Evolutionary conservation across 2,797 vertebrate species (phyloP), one percentile per base, ranked within the genome.

Genomic region (Peromyscus attwateri): DNA sequence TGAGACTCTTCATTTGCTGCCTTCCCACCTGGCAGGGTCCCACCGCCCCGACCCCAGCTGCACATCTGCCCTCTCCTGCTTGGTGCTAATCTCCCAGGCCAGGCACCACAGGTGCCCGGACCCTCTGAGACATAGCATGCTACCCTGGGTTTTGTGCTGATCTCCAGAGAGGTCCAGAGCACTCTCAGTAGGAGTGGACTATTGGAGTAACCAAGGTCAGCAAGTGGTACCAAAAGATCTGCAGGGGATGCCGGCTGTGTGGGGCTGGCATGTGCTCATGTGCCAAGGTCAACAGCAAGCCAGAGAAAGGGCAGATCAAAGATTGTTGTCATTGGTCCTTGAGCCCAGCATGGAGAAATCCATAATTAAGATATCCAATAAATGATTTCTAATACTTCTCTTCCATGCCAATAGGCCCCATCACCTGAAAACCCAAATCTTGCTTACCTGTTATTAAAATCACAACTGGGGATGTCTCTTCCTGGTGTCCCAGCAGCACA

Each of bases 401-500:
- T 95, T 94, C 87, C 81, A 84, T 92, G 70, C 89, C 92, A 92
- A 68, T 70, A 89, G 87, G 62, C 87, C 92, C 70, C 87, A 91
- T 31, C 62, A 95, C 84, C 87, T 87, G 68, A 90, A 96, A 95
- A 95, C 52, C 60, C 95, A 95, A 97, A 60, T 19, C 46, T 40
- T 8, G 11, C 6, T 62, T 96, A 95, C 93, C 60, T 89, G 96
- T 95, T 66, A 83, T 97, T 97, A 95, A 96, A 98, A 97, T 95
- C n/a, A 76, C 94, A 95, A 88, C 92, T 96, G 89, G 92, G 96
- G 97, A 62, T 76, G 79, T 98, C 96, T 83, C 91, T 80, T 97
- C 79, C 96, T 96, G 97, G 77, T 96, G 95, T 97, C 95, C 85
- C 70, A 95, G 80, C 80, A 97, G 83, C 95, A 97, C 95, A 98